Conservation (phyloP, 2,888 invertebrate species). For the Drosophila greeni region DNA sequence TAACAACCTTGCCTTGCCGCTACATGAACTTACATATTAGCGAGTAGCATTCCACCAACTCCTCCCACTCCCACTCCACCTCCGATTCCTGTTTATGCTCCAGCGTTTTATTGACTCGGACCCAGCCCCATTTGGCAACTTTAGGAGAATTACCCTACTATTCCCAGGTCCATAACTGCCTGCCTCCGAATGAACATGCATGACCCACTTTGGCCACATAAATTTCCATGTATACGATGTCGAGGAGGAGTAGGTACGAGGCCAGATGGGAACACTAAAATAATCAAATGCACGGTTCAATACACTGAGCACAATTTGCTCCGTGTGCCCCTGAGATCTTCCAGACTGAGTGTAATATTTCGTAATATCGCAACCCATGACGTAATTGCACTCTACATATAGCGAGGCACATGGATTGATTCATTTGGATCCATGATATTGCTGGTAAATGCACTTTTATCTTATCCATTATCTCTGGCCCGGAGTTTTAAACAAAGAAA, state of each 20-base stretch:
- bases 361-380: constrained; percentile 18
- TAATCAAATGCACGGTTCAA: constrained; percentile 42
- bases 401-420: neutral
- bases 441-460: constrained; percentile 14
- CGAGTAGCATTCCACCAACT: constrained; percentile 8
- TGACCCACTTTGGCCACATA: constrained; percentile 62
- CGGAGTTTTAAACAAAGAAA: neutral
- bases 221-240: constrained; percentile 35
- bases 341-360: neutral
- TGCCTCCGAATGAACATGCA: constrained; percentile 29
- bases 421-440: neutral
- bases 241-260: constrained; percentile 4
- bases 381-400: constrained; percentile 4
- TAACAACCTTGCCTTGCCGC: constrained; percentile 43
- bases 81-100: constrained; percentile 19
- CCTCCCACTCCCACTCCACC: constrained; percentile 6
- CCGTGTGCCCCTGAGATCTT: constrained; percentile 1
- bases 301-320: constrained; percentile 30
- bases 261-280: constrained; percentile 39
- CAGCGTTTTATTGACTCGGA: constrained; percentile 57
- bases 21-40: constrained; percentile 24
- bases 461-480: constrained; percentile 6
- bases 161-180: constrained; percentile 33
- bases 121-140: constrained; percentile 46
- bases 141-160: constrained; percentile 52